These are phyloP conservation scores for Acanthisitta chloris DNA, from an alignment of 2,113 vertebrate species.

Conservation along the genomic window DNA sequence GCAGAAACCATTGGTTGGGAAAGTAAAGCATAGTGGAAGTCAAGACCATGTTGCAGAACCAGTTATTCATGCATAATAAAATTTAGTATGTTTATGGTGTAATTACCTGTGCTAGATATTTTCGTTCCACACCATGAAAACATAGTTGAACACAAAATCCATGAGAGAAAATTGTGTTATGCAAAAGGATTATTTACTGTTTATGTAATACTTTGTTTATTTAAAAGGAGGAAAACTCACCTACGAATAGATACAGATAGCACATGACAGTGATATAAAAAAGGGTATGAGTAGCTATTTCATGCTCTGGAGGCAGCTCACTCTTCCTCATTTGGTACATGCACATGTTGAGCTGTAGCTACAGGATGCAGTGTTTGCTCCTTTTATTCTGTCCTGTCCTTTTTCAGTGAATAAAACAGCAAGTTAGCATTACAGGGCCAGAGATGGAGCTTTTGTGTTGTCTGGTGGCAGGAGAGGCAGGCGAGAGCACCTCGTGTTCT, in stretches of 20 bases:
- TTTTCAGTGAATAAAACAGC: not conserved
- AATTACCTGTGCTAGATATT: not conserved
- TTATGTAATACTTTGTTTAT: not conserved
- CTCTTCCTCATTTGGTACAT: not conserved
- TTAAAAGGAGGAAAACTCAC: not conserved
- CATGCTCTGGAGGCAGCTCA: not conserved
- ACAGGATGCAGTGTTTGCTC: not conserved
- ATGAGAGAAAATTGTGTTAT: not conserved
- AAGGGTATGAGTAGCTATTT: not conserved
- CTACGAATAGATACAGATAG: not conserved
- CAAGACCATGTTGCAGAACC: not conserved
- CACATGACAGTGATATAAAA: not conserved
- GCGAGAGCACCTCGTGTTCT: rapidly evolving
- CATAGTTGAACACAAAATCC: not conserved
- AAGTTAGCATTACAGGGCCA: not conserved
- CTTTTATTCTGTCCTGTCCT: not conserved
- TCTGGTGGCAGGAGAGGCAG: not conserved
- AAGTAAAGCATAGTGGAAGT: not conserved
- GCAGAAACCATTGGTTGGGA: not conserved
- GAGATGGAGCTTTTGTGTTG: not conserved
- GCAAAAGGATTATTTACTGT: not conserved
- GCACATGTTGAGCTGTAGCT: not conserved
- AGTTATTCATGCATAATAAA: not conserved
- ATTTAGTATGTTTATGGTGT: not conserved
- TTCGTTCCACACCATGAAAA: not conserved